These are phyloP conservation scores for Galerucella pusilla DNA, from an alignment of 2,888 invertebrate species.

Conservation along the genomic window DNA sequence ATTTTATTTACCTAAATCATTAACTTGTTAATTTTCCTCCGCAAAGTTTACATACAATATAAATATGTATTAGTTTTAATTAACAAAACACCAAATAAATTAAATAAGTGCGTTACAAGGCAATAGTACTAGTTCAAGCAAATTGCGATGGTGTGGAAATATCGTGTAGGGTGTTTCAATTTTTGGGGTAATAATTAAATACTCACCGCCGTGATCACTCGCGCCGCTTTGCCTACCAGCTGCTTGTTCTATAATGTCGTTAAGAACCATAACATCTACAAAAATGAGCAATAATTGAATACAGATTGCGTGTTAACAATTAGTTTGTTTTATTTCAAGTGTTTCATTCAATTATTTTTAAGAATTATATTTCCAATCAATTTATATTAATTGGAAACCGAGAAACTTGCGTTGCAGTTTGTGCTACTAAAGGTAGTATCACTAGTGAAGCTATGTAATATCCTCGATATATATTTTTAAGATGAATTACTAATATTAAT, in stretches of 20 bases:
- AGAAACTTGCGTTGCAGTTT: no score
- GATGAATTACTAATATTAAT: neutral
- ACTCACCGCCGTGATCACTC: slow-evolving; percentile 89
- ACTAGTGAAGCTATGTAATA: no score
- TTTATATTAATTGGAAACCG: no score
- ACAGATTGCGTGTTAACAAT: slow-evolving; percentile 1
- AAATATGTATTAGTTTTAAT: slow-evolving; percentile 55
- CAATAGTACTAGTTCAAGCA: slow-evolving; percentile 58
- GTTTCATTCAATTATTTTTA: neutral
- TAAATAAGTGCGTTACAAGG: slow-evolving; percentile 51
- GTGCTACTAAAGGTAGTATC: no score
- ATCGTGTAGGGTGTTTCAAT: slow-evolving; percentile 42
- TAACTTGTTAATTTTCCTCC: slow-evolving; percentile 57
- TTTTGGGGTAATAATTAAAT: slow-evolving; percentile 22
- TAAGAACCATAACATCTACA: slow-evolving; percentile 95
- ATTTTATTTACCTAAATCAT: slow-evolving; percentile 57
- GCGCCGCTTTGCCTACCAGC: slow-evolving; percentile 88
- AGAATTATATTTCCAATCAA: no score
- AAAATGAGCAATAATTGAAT: slow-evolving; percentile 55
- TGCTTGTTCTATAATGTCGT: slow-evolving; percentile 96
- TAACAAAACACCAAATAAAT: slow-evolving; percentile 43
- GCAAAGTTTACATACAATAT: slow-evolving; percentile 55
- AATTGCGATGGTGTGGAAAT: slow-evolving; percentile 64
- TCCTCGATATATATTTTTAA: neutral
- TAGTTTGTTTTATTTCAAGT: neutral